Evolutionary conservation across 2,797 vertebrate genomes (phyloP).

Genomic region (Saxicola maurus): DNA sequence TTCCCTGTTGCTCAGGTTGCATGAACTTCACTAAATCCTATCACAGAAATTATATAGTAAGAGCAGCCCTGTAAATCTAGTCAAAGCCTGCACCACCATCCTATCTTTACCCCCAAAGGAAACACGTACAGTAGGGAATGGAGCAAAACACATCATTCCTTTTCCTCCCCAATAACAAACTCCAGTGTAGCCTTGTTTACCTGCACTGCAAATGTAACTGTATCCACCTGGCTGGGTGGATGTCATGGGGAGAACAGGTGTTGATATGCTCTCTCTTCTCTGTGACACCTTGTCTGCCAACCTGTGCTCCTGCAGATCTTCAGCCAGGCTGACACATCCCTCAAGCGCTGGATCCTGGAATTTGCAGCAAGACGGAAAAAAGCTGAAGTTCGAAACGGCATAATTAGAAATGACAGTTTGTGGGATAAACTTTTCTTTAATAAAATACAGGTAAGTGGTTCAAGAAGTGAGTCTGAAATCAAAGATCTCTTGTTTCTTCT

Average conservation of each 20-base stretch:
- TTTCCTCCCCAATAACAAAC: neutral
- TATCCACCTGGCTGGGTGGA: neutral
- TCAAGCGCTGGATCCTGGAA: slow-evolving; percentile 93
- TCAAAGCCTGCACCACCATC: neutral
- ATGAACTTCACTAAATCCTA: neutral
- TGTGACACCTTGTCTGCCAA: neutral
- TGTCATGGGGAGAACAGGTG: rapidly evolving
- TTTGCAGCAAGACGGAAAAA: slow-evolving; percentile 92
- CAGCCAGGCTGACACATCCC: slow-evolving; percentile 88
- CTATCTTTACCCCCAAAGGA: neutral
- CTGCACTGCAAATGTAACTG: rapidly evolving
- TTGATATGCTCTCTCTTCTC: neutral
- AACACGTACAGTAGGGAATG: rapidly evolving
- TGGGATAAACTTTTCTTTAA: slow-evolving; percentile 97
- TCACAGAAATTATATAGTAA: neutral
- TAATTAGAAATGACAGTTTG: slow-evolving; percentile 90
- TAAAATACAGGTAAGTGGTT: slow-evolving; percentile 87
- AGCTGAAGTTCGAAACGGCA: slow-evolving; percentile 85
- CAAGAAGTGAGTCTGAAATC: neutral
- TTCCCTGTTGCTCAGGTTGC: neutral
- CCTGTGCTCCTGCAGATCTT: slow-evolving; percentile 80
- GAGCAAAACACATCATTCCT: rapidly evolving
- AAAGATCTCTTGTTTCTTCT: neutral
- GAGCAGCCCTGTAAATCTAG: neutral
- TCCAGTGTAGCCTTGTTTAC: neutral